These are phyloP conservation scores for Takifugu rubripes DNA, from an alignment of 2,797 vertebrate genomes.

Conservation along the genomic window DNA sequence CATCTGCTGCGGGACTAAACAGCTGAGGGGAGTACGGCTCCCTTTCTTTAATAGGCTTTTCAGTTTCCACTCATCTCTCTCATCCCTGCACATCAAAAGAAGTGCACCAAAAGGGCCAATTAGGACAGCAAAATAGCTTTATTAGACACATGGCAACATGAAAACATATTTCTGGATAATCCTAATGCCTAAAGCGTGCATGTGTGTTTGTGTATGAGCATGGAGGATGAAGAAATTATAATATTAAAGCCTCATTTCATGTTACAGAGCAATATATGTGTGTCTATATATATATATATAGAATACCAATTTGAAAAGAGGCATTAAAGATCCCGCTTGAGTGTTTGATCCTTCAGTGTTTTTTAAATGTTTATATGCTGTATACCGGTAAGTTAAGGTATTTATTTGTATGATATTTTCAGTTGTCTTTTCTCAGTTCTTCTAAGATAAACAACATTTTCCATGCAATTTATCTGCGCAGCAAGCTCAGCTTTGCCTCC, in stretches of 20 bases:
- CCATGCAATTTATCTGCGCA: constrained; percentile 40
- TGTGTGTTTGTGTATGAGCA: constrained; percentile 9
- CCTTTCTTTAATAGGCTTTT: constrained; percentile 47
- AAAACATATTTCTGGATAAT: constrained; percentile 46
- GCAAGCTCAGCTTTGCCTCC: constrained; percentile 43
- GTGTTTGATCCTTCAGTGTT: constrained; percentile 44
- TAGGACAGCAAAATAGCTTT: constrained; percentile 62
- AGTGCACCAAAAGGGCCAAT: constrained; percentile 62
- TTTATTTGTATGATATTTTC: constrained; percentile 50
- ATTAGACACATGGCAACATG: constrained; percentile 44
- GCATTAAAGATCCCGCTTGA: constrained; percentile 21
- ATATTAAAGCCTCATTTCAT: constrained; percentile 25
- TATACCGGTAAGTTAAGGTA: constrained; percentile 29
- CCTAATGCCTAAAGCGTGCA: constrained; percentile 38
- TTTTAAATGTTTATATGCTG: neutral
- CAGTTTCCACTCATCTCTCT: constrained; percentile 50
- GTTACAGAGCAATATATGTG: constrained; percentile 2
- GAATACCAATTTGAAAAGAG: constrained; percentile 5
- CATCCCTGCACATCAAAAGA: constrained; percentile 65
- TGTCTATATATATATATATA: neutral
- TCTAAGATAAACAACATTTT: constrained; percentile 55
- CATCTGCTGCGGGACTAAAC: constrained; percentile 41
- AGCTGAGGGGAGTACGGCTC: constrained; percentile 25
- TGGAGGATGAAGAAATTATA: constrained; percentile 21
- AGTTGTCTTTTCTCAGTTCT: constrained; percentile 34